These are phyloP conservation scores for Platyscapa corneri DNA, from an alignment of 1,140 invertebrate genomes.

Conservation along the genomic window DNA sequence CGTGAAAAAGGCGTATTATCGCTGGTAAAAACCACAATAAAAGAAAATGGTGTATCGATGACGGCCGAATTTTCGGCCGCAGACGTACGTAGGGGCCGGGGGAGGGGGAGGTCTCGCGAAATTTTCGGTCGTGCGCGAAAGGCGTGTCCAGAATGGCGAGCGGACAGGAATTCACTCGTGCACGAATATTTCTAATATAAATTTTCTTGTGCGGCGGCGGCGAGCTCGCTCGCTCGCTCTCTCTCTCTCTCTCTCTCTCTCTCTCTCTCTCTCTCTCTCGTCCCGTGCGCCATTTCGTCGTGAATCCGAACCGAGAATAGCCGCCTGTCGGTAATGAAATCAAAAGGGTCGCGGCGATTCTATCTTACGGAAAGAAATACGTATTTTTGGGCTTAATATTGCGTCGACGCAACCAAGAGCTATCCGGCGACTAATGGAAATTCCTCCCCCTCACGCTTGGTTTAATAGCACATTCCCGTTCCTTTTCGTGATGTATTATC, in stretches of 20 bases:
- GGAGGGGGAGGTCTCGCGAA: not conserved
- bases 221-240: no score
- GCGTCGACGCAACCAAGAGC: no score
- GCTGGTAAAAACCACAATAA: not conserved
- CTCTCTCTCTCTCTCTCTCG: no score
- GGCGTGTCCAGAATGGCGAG: conserved; percentile 4
- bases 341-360: not conserved
- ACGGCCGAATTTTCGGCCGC: conserved; percentile 3
- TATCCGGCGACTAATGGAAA: no score
- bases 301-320: not conserved
- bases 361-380: no score
- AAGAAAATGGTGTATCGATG: conserved; percentile 14
- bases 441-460: no score
- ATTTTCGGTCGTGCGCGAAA: conserved; percentile 29
- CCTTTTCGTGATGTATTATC: no score
- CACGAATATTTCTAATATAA: conserved; percentile 40
- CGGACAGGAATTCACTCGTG: not conserved
- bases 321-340: not conserved
- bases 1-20: not conserved
- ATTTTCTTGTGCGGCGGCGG: not conserved
- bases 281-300: not conserved
- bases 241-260: no score
- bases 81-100: not conserved
- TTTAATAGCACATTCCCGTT: no score
- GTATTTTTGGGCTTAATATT: no score